A percentile compares a stretch with the other conserved stretches of the same genome.
Evolutionary conservation across 2,797 vertebrate species (phyloP).

Genomic region (Poeciliopsis paucimaculata): DNA sequence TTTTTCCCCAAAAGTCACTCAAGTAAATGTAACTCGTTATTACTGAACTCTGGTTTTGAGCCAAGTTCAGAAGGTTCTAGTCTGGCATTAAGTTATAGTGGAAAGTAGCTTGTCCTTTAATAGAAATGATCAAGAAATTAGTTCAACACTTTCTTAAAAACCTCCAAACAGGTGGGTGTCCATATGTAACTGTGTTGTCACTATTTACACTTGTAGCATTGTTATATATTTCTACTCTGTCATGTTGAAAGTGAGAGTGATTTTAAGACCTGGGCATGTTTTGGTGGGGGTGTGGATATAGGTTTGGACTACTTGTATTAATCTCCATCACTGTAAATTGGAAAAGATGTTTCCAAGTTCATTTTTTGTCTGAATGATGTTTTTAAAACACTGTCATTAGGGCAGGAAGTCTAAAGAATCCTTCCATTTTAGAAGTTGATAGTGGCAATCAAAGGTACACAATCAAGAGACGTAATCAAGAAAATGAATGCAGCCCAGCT

Average conservation of each 20-base stretch:
- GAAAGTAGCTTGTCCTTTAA: neutral
- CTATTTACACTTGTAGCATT: neutral
- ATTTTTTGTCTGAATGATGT: neutral
- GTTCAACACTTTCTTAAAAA: neutral
- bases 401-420: slow-evolving; percentile 6
- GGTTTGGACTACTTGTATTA: neutral
- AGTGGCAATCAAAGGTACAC: neutral
- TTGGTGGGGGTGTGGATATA: neutral
- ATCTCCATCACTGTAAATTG: neutral
- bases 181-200: neutral
- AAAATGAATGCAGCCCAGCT: neutral
- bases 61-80: neutral
- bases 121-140: neutral
- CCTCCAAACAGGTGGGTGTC: neutral
- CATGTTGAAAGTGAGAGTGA: neutral
- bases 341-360: neutral
- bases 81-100: neutral
- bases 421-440: neutral
- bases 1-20: too few species aligned
- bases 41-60: neutral
- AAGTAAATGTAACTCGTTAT: too few species aligned
- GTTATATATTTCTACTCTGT: neutral
- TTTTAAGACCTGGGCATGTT: neutral
- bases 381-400: neutral
- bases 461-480: slow-evolving; percentile 2